Conservation (phyloP, 2,888 invertebrate species). For the Scaptomyza tumidula region DNA sequence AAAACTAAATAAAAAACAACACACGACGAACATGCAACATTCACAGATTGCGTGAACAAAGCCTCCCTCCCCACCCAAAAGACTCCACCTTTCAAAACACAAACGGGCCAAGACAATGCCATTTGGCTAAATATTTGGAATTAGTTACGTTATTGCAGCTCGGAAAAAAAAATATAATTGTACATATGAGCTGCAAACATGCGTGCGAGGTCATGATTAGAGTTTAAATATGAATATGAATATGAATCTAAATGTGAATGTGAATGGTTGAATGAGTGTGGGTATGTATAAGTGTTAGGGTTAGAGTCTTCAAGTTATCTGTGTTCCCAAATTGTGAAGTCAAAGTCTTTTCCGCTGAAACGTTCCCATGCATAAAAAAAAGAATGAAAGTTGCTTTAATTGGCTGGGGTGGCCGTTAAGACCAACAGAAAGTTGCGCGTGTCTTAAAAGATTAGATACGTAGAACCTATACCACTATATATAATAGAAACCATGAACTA, state of each 20-base stretch:
- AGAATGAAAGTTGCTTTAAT: neutral
- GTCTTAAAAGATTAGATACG: neutral
- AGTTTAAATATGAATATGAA: constrained; percentile 16
- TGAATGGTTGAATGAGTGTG: neutral
- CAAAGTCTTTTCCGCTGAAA: neutral
- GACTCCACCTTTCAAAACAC: neutral
- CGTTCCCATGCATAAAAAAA: neutral
- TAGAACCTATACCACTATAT: neutral
- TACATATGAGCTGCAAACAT: constrained; percentile 34
- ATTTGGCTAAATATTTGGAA: constrained; percentile 55
- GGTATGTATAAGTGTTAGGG: too few species aligned
- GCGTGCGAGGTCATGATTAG: constrained; percentile 54
- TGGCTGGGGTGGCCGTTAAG: neutral
- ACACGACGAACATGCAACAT: constrained; percentile 61
- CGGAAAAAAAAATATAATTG: constrained; percentile 42
- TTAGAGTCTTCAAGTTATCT: constrained; percentile 10
- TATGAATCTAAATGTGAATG: constrained; percentile 9
- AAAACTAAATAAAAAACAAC: constrained; percentile 25
- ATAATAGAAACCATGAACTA: neutral
- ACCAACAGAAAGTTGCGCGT: neutral
- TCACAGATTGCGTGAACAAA: constrained; percentile 66
- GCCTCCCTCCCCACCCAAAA: neutral
- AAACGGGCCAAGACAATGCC: constrained; percentile 46
- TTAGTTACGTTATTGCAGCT: constrained; percentile 56
- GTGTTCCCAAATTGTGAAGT: neutral